These are phyloP conservation scores for Sweltsa coloradensis DNA, from an alignment of 1,140 invertebrate genomes.

Conservation along the genomic window DNA sequence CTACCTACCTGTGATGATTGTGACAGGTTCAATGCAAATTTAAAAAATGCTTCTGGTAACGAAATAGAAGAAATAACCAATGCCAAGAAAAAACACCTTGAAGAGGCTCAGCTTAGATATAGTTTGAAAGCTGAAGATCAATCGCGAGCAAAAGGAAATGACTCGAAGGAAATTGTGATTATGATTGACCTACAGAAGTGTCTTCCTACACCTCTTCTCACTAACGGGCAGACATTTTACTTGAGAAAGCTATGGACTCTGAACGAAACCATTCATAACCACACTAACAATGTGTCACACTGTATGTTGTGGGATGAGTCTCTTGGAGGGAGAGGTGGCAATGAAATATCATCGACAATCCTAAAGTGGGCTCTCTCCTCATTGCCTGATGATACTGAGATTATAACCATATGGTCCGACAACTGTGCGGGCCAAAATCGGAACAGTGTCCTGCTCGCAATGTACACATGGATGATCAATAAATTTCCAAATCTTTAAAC, in stretches of 20 bases:
- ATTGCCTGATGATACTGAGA: conserved; percentile 4
- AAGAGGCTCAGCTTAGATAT: conserved; percentile 9
- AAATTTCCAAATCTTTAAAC: conserved; percentile 5
- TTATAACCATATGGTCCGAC: conserved; percentile 9
- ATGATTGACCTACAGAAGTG: conserved; percentile 11
- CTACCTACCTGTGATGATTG: conserved; percentile 10
- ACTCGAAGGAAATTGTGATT: conserved; percentile 5
- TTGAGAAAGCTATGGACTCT: conserved; percentile 9
- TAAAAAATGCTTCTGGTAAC: background rate
- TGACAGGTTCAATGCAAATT: conserved; percentile 5
- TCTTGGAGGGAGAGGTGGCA: conserved; percentile 10
- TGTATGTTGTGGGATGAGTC: conserved; percentile 12
- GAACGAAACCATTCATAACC: conserved; percentile 11
- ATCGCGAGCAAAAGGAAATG: background rate
- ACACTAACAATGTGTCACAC: conserved; percentile 2
- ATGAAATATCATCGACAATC: conserved; percentile 11
- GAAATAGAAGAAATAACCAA: conserved; percentile 6
- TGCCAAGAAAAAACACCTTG: conserved; percentile 7
- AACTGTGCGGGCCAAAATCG: conserved; percentile 13
- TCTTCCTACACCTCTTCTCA: conserved; percentile 8
- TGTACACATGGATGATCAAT: conserved; percentile 10
- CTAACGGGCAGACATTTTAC: conserved; percentile 10
- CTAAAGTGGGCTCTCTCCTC: conserved; percentile 8
- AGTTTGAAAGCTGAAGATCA: conserved; percentile 11
- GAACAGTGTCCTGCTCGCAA: conserved; percentile 7